Conservation (phyloP, 2,797 vertebrate species). For the Xiphorhynchus erythropygius region DNA sequence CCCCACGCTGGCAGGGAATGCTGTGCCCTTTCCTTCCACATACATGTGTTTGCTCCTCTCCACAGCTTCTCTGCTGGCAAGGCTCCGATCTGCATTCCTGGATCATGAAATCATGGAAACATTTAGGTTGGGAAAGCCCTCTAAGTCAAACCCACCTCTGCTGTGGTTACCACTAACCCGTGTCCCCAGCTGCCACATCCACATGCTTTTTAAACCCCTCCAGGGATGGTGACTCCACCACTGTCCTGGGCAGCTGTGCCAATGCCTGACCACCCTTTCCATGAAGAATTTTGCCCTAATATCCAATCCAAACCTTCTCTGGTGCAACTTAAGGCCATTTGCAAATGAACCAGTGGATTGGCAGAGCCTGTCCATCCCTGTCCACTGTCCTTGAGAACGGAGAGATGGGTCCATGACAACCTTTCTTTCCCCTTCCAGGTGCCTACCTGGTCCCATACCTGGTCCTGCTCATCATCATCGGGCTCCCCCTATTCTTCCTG, state of each 20-base stretch:
- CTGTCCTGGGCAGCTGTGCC: background rate
- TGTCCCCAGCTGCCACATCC: accelerated
- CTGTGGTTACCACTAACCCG: background rate
- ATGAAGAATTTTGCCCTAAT: background rate
- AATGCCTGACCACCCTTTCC: background rate
- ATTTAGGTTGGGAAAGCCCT: background rate
- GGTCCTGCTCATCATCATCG: slow-evolving; percentile 94
- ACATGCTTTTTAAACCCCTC: background rate
- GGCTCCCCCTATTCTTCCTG: slow-evolving; percentile 96
- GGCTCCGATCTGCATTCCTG: background rate
- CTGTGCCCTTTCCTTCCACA: background rate
- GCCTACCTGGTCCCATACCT: slow-evolving; percentile 96
- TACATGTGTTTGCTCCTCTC: accelerated
- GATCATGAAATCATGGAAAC: background rate
- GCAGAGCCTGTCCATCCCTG: background rate
- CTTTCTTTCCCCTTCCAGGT: slow-evolving; percentile 75
- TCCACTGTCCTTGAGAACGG: background rate
- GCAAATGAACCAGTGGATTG: accelerated
- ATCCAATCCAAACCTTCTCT: background rate
- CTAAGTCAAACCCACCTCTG: background rate
- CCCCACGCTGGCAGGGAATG: background rate
- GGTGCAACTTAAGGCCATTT: background rate
- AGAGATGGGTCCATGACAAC: accelerated
- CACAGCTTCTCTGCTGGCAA: background rate
- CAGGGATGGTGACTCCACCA: background rate